Evolutionary conservation across 2,113 vertebrate genomes (phyloP).

Genomic region (Herpetotheres cachinnans): DNA sequence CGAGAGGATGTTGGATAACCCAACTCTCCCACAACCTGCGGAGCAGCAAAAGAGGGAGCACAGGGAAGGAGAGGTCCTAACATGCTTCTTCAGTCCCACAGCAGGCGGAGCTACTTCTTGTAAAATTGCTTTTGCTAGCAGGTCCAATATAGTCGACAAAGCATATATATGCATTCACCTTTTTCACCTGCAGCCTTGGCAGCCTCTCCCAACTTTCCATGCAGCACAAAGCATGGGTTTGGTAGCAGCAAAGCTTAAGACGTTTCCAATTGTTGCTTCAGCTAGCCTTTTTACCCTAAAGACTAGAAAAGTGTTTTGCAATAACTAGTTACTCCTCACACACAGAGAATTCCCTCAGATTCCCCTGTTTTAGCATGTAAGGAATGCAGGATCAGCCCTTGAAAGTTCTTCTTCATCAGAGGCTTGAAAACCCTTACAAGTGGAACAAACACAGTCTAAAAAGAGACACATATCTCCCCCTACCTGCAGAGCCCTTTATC

Average conservation of each 20-base stretch:
- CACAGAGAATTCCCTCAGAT: neutral
- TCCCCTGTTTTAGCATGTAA: neutral
- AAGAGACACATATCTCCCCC: neutral
- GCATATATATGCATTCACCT: neutral
- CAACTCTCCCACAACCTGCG: neutral
- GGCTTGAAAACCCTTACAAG: neutral
- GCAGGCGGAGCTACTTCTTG: conserved; percentile 11
- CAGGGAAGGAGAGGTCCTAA: neutral
- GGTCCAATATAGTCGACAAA: neutral
- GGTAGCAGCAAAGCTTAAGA: neutral
- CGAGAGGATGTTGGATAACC: neutral
- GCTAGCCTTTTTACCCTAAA: neutral
- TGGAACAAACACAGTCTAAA: neutral
- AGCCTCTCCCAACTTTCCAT: neutral
- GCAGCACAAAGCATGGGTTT: neutral
- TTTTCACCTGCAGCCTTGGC: neutral
- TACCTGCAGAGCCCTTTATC: conserved; percentile 22
- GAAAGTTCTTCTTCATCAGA: neutral
- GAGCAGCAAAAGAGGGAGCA: neutral
- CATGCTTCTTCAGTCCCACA: neutral
- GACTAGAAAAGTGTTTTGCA: neutral
- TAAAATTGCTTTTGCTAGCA: neutral
- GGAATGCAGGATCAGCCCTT: neutral
- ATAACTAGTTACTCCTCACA: neutral
- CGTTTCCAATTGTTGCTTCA: neutral